Percentiles rank a stretch among this genome's conserved stretches.
Conservation (phyloP, 2,888 invertebrate genomes). For the Latrodectus elegans region DNA sequence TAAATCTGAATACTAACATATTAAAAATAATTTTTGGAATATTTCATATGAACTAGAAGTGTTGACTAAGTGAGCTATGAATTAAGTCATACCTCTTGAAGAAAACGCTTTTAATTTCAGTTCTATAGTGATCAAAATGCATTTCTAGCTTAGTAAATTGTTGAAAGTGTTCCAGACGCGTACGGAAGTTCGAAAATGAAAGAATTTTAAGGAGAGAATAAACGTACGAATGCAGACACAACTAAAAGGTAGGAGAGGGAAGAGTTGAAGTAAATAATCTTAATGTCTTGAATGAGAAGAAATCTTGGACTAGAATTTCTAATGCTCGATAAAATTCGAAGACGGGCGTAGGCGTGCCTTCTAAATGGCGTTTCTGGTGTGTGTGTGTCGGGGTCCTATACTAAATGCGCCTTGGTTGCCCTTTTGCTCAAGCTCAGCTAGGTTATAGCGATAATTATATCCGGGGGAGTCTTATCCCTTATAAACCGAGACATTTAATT, state of each 20-base stretch:
- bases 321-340: conserved; percentile 64
- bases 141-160: conserved; percentile 20
- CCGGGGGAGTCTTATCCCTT: conserved; percentile 59
- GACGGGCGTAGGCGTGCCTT: conserved; percentile 16
- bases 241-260: conserved; percentile 2
- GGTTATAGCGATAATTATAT: conserved; percentile 61
- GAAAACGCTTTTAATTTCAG: background rate
- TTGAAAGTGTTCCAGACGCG: conserved; percentile 11
- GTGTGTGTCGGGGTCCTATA: conserved; percentile 11
- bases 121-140: background rate
- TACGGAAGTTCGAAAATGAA: conserved; percentile 23
- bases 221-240: conserved; percentile 23
- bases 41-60: too few species aligned
- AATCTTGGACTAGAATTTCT: conserved; percentile 60
- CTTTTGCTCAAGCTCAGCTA: conserved; percentile 40
- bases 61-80: too few species aligned
- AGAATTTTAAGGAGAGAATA: conserved; percentile 61
- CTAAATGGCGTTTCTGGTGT: conserved; percentile 50
- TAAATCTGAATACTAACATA: too few species aligned
- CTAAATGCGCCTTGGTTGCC: conserved; percentile 36
- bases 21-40: too few species aligned
- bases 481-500: conserved; percentile 66
- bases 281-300: conserved; percentile 62
- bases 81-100: background rate
- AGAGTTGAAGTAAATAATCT: conserved; percentile 54